Conservation (phyloP, 2,113 vertebrate genomes). For the Paramormyrops kingsleyae region DNA sequence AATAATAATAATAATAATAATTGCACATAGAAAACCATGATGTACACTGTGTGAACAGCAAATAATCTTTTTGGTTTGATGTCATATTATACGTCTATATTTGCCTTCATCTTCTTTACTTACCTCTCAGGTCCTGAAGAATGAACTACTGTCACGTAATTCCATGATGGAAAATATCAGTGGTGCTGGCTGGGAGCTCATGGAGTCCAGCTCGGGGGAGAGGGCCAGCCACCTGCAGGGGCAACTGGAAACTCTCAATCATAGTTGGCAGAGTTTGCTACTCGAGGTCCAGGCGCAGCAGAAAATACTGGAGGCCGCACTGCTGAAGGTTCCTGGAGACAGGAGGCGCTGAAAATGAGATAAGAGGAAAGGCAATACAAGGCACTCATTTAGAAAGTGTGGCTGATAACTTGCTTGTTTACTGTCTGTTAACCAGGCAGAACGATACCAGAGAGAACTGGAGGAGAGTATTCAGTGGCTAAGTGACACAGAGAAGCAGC, state of each 20-base stretch:
- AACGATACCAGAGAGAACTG: constrained; percentile 94
- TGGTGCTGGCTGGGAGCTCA: constrained; percentile 78
- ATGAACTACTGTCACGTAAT: constrained; percentile 91
- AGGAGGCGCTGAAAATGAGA: background rate
- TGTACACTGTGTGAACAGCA: background rate
- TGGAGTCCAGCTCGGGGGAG: constrained; percentile 83
- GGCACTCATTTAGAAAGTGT: background rate
- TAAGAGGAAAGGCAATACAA: background rate
- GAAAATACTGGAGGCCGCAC: constrained; percentile 81
- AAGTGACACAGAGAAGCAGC: constrained; percentile 86
- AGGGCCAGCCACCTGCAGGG: constrained; percentile 82
- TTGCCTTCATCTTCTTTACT: background rate
- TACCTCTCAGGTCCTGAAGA: constrained; percentile 78
- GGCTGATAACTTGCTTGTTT: background rate
- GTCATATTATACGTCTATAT: background rate
- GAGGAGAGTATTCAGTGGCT: constrained; percentile 97
- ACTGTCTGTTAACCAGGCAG: constrained; percentile 63
- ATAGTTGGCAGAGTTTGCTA: constrained; percentile 82
- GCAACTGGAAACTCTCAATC: constrained; percentile 83
- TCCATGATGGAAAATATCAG: constrained; percentile 87
- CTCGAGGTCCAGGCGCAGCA: constrained; percentile 89
- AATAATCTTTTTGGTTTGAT: background rate
- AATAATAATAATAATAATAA: background rate
- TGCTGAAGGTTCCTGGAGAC: constrained; percentile 73
- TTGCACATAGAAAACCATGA: background rate